Conservation (phyloP, 1,140 invertebrate species). For the Phortica variegata region DNA sequence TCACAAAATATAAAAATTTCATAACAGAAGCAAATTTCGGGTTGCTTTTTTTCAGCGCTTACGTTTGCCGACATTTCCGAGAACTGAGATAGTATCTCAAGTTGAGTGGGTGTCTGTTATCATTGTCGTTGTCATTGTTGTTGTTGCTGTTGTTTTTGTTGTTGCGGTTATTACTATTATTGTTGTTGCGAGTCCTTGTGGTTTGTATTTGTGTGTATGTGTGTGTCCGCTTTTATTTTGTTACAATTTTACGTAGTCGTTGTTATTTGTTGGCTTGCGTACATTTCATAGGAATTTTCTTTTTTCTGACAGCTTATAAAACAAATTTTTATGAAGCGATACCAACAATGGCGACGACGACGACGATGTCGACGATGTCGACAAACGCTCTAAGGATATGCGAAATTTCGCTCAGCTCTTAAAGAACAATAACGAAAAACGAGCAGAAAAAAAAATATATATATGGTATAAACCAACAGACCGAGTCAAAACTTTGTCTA, state of each 20-base stretch:
- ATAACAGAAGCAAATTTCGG: no score
- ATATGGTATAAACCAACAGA: no score
- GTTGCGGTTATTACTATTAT: slow-evolving; percentile 1
- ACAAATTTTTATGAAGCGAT: slow-evolving; percentile 47
- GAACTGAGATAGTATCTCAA: no score
- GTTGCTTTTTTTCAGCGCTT: no score
- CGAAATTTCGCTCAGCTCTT: no score
- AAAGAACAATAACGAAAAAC: no score
- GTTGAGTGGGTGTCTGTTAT: slow-evolving; percentile 19
- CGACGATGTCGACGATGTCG: slow-evolving; percentile 12
- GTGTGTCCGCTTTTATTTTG: slow-evolving; percentile 10
- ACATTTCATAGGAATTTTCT: slow-evolving; percentile 7
- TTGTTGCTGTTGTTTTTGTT: slow-evolving; percentile 14
- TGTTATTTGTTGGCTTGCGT: not conserved
- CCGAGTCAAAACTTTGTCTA: no score
- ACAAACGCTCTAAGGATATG: no score
- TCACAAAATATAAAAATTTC: no score
- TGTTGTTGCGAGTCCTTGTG: slow-evolving; percentile 16
- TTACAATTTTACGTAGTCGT: not conserved
- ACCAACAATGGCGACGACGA: no score
- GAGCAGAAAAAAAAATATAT: slow-evolving; percentile 3
- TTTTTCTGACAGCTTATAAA: slow-evolving; percentile 37
- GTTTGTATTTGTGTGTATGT: slow-evolving; percentile 18
- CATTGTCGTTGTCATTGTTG: slow-evolving; percentile 30
- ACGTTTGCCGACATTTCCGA: no score